Conservation (phyloP, 53 echinoderm and acorn worm species). For the Paelopatides confundens region DNA sequence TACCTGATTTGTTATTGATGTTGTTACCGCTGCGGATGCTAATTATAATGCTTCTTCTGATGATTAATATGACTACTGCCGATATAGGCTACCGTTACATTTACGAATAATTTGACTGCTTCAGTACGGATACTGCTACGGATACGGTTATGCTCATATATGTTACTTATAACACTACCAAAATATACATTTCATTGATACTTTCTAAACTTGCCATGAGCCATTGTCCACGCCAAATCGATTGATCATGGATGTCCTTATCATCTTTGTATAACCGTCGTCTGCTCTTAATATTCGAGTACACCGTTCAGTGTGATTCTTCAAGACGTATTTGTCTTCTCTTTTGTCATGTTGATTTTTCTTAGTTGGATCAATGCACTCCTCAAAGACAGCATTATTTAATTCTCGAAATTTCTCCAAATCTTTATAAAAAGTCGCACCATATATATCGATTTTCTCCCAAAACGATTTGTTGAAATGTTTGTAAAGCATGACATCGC, state of each 20-base stretch:
- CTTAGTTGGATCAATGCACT: slow-evolving; percentile 56
- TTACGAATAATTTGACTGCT: too few relatives aligned
- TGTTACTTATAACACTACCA: too few relatives aligned
- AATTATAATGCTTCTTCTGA: too few relatives aligned
- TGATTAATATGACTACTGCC: too few relatives aligned
- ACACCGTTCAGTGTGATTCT: neutral
- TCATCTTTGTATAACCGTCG: neutral
- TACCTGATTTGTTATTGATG: too few relatives aligned
- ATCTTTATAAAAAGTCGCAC: slow-evolving; percentile 73
- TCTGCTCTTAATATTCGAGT: neutral
- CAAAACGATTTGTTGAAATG: slow-evolving; percentile 87
- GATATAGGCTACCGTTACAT: too few relatives aligned
- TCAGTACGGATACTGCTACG: too few relatives aligned
- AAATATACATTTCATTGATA: too few relatives aligned
- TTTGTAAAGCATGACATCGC: slow-evolving; percentile 70
- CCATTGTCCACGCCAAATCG: neutral
- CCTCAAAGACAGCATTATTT: slow-evolving; percentile 9
- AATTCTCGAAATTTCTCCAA: slow-evolving; percentile 60
- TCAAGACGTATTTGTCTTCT: neutral
- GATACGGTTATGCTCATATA: too few relatives aligned
- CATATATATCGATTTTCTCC: slow-evolving; percentile 68
- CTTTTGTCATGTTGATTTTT: slow-evolving; percentile 3
- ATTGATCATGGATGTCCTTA: slow-evolving; percentile 19
- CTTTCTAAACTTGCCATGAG: too few relatives aligned
- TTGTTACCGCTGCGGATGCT: too few relatives aligned